Evolutionary conservation across 2,797 vertebrate species (phyloP).

Genomic region (Capromys pilorides): DNA sequence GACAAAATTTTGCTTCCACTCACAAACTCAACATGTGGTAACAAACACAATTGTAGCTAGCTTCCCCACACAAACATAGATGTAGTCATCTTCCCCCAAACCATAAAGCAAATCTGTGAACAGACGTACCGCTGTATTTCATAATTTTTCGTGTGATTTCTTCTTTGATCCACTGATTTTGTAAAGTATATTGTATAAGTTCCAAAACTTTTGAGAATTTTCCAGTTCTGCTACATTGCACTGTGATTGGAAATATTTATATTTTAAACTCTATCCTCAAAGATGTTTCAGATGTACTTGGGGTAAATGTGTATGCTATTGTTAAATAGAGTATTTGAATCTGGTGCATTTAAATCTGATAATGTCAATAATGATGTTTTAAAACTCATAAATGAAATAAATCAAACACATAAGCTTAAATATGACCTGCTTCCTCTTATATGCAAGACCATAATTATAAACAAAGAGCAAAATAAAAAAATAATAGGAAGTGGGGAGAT

Average conservation of each 20-base stretch:
- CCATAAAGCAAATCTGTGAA: neutral
- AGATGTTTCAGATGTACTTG: neutral
- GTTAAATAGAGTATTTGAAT: neutral
- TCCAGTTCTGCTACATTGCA: neutral
- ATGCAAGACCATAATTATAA: neutral
- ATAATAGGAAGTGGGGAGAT: neutral
- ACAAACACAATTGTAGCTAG: neutral
- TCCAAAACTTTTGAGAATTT: neutral
- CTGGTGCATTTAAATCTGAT: neutral
- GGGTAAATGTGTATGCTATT: neutral
- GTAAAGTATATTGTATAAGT: neutral
- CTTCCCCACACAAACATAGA: neutral
- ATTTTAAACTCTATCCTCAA: neutral
- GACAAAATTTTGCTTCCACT: neutral
- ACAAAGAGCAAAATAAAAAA: neutral
- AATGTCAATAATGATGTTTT: neutral
- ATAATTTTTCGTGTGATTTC: constrained; percentile 1
- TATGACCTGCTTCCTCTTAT: neutral
- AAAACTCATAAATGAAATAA: neutral
- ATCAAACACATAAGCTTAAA: neutral
- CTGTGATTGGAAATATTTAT: neutral
- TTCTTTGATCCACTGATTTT: neutral
- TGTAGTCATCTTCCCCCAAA: neutral
- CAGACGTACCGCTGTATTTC: neutral
- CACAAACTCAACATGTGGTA: neutral